Base-by-base conservation (phyloP, 2,888 invertebrate species). In the Zaprionus lineosus region DNA sequence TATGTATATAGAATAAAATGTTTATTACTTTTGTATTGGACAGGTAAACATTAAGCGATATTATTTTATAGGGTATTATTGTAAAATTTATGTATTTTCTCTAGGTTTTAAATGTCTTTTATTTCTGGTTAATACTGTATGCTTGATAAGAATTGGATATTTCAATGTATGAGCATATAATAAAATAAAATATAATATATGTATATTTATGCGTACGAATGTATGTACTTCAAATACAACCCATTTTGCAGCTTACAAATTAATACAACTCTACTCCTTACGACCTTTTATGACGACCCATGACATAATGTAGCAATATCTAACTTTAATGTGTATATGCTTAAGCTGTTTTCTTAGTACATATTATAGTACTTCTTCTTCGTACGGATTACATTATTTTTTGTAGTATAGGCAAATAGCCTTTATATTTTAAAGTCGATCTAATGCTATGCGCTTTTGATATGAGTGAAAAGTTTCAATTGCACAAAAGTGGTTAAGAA, bases 381-480 rank as follows among this genome's bases (percentile, higher is more conserved):
- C 29, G 24, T 2, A 15, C 8, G 12, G 2, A 8, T 39, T 24
- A 12, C 11, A n/a, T 7, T 31, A 31, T n/a, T 11, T n/a, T n/a
- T n/a, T n/a, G 12, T 41, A 37, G 41, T 28, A 46, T 24, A 33
- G 11, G 31, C 47, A 18, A 18, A 3, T 24, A 26, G 51, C 57
- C 71, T 31, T 44, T 51, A 37, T 51, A 48, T 43, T 59, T 15
- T 56, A 37, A 37, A 62, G 50, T 50, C 26, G 50, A 51, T 47
- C 66, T 59, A 58, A 70, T 78, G 74, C 77, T 67, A 75, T 59
- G 75, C 75, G 67, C 72, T 65, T 78, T 71, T 78, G 78, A 78
- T 78, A 78, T 78, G 78, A 84, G 81, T 79, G 64, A 81, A 48
- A 71, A 62, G 58, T 74, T 55, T 74, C 70, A 77, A 82, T 84